Conservation (phyloP, 2,888 invertebrate genomes). For the Resseliella maxima region DNA sequence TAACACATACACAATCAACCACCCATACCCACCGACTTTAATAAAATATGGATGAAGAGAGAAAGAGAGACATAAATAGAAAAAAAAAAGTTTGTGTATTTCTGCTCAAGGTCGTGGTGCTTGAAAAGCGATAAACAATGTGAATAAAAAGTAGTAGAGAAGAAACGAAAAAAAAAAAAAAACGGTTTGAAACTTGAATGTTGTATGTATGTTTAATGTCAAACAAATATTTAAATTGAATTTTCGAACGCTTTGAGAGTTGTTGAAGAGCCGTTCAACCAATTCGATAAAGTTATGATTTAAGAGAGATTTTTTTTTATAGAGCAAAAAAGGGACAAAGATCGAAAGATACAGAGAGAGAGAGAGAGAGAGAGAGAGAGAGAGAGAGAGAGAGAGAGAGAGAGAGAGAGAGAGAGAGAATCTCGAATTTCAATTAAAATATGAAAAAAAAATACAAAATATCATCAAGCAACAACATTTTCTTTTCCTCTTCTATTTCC, state of each 20-base stretch:
- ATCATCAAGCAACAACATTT: background rate
- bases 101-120: slow-evolving; percentile 19
- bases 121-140: slow-evolving; percentile 28
- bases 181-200: background rate
- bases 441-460: background rate
- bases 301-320: too few species aligned
- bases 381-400: background rate
- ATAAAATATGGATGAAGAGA: background rate
- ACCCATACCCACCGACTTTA: background rate
- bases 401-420: background rate
- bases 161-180: background rate
- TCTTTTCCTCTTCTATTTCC: too few species aligned
- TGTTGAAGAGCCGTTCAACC: too few species aligned
- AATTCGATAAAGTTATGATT: too few species aligned
- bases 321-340: too few species aligned
- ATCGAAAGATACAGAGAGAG: too few species aligned
- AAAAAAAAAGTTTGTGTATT: background rate
- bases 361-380: too few species aligned
- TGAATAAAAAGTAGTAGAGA: background rate
- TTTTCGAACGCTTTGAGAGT: background rate
- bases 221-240: background rate
- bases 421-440: background rate
- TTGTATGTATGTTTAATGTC: background rate
- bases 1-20: background rate
- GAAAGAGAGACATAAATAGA: background rate